These are phyloP conservation scores for Pelochelys cantorii DNA, from an alignment of 2,797 vertebrate species.

Conservation along the genomic window DNA sequence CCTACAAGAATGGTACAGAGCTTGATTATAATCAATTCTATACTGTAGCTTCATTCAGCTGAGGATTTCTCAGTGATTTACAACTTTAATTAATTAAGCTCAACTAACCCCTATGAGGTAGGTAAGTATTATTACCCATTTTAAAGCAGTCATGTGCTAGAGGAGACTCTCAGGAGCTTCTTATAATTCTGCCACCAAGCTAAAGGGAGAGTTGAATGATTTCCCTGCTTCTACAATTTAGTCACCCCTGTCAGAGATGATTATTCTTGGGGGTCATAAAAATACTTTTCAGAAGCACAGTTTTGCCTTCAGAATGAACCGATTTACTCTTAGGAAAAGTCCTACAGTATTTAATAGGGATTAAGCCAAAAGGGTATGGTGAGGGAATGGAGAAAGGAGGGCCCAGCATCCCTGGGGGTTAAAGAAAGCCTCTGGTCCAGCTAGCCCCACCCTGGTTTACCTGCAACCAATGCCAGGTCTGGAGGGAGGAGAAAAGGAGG, in stretches of 20 bases:
- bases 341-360: not conserved
- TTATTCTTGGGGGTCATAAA: not conserved
- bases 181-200: not conserved
- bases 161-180: not conserved
- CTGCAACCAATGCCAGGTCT: no score
- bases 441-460: no score
- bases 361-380: not conserved
- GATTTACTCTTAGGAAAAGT: not conserved
- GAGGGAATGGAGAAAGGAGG: no score
- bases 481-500: no score
- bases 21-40: not conserved
- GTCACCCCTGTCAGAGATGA: not conserved
- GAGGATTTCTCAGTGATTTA: constrained; percentile 33
- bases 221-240: not conserved
- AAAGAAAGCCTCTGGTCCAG: no score
- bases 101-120: not conserved
- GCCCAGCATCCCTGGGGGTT: no score
- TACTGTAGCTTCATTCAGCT: not conserved
- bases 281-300: not conserved
- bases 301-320: not conserved
- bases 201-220: not conserved
- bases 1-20: not conserved
- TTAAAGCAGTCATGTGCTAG: constrained; percentile 21
- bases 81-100: constrained; percentile 17
- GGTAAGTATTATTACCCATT: constrained; percentile 1